Evolutionary conservation across 2,113 vertebrate species (phyloP).

Genomic region (Benitochromis conjunctus): DNA sequence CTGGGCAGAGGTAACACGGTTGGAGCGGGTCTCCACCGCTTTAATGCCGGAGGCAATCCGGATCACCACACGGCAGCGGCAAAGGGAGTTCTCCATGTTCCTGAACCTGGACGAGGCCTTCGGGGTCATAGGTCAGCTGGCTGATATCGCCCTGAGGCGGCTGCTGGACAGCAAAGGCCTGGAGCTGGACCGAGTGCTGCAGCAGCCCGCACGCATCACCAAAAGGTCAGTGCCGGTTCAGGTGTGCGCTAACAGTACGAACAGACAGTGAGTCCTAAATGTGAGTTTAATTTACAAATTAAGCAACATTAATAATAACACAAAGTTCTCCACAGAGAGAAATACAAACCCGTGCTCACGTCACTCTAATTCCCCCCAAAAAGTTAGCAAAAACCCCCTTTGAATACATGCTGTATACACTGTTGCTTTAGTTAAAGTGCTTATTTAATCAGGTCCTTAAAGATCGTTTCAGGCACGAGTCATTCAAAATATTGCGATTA

Average conservation of each 20-base stretch:
- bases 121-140: slow-evolving; percentile 88
- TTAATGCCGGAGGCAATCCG: slow-evolving; percentile 87
- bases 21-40: slow-evolving; percentile 87
- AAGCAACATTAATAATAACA: neutral
- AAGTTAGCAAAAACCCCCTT: neutral
- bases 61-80: slow-evolving; percentile 80
- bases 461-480: accelerated
- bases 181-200: slow-evolving; percentile 85
- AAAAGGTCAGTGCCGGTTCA: slow-evolving; percentile 77
- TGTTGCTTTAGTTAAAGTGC: neutral
- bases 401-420: neutral
- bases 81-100: slow-evolving; percentile 95
- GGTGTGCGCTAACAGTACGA: neutral
- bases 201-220: slow-evolving; percentile 86
- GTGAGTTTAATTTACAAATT: too few species aligned
- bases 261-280: neutral
- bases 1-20: slow-evolving; percentile 89
- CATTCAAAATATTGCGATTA: neutral
- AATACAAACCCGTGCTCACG: accelerated
- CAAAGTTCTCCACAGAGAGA: neutral
- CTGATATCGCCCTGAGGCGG: slow-evolving; percentile 87
- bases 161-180: slow-evolving; percentile 90
- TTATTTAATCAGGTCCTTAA: neutral
- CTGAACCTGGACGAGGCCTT: slow-evolving; percentile 85
- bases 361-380: neutral